Conservation (phyloP, 2,888 invertebrate species). For the Drosophila eohydei region DNA sequence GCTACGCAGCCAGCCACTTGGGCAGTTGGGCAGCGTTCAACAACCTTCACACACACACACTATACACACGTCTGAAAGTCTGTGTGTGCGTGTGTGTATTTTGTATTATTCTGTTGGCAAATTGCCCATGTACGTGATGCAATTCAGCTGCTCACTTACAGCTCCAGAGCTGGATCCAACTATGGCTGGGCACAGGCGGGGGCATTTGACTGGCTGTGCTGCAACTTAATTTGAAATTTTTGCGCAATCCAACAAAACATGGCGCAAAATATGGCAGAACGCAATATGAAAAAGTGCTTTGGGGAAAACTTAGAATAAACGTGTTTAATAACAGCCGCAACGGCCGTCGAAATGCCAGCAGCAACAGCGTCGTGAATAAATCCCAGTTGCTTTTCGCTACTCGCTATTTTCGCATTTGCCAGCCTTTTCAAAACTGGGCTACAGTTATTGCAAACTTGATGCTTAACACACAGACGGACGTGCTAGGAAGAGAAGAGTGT, state of each 20-base stretch:
- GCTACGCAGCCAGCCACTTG: constrained; percentile 50
- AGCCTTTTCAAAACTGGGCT: constrained; percentile 21
- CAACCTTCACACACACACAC: constrained; percentile 46
- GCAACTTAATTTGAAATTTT: constrained; percentile 83
- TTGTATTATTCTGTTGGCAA: constrained; percentile 80
- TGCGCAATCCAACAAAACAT: constrained; percentile 79
- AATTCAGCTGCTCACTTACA: constrained; percentile 80
- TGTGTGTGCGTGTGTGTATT: constrained; percentile 47
- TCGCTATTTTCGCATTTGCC: constrained; percentile 29
- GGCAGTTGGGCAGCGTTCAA: constrained; percentile 62
- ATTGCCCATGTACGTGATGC: constrained; percentile 82
- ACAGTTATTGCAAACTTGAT: constrained; percentile 48
- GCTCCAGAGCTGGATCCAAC: constrained; percentile 41
- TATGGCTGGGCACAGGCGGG: constrained; percentile 6
- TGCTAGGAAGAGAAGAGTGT: neutral
- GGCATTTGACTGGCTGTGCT: constrained; percentile 53
- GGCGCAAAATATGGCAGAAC: constrained; percentile 74
- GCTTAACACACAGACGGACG: constrained; percentile 24
- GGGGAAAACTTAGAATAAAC: constrained; percentile 80
- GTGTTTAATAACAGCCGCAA: constrained; percentile 76
- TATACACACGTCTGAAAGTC: constrained; percentile 27
- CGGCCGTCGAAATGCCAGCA: constrained; percentile 22
- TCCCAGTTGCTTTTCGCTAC: constrained; percentile 48
- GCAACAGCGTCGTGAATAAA: constrained; percentile 34
- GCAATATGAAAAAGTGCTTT: constrained; percentile 76